phyloP scores from a whole-genome alignment of 2,888 invertebrate genomes.

The Eupithecia dodoneata region DNA sequence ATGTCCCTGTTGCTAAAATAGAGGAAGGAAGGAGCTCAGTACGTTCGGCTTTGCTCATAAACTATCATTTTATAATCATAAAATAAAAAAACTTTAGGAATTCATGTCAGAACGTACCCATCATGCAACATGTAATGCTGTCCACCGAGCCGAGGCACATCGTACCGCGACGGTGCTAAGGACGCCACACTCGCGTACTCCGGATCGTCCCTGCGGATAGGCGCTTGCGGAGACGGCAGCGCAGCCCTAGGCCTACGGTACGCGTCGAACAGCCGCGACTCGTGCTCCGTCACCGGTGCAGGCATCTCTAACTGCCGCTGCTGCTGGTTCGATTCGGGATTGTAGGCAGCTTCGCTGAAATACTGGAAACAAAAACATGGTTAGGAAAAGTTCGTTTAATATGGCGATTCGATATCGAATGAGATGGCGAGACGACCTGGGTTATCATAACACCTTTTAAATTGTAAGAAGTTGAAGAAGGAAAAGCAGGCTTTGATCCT shows the following conservation, averaged over 20 bases:
- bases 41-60: too few species aligned
- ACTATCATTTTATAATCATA: too few species aligned
- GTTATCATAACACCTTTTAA: not conserved
- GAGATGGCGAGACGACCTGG: not conserved
- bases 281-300: slow-evolving; percentile 79
- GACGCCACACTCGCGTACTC: slow-evolving; percentile 79
- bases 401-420: not conserved
- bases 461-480: not conserved
- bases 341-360: slow-evolving; percentile 95
- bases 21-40: too few species aligned
- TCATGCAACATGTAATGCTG: slow-evolving; percentile 76
- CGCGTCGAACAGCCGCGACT: slow-evolving; percentile 80
- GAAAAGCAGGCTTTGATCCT: not conserved
- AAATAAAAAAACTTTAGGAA: too few species aligned
- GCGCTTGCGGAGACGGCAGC: slow-evolving; percentile 71
- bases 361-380: slow-evolving; percentile 83
- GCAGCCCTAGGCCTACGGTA: slow-evolving; percentile 74
- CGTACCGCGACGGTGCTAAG: slow-evolving; percentile 69
- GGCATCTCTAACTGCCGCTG: slow-evolving; percentile 79
- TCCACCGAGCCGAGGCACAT: slow-evolving; percentile 61
- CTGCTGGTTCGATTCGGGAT: slow-evolving; percentile 91
- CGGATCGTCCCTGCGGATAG: slow-evolving; percentile 69
- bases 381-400: not conserved
- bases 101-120: slow-evolving; percentile 50
- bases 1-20: too few species aligned